phyloP scores from a whole-genome alignment of 2,888 invertebrate genomes.

The Andricus quercusramuli region DNA sequence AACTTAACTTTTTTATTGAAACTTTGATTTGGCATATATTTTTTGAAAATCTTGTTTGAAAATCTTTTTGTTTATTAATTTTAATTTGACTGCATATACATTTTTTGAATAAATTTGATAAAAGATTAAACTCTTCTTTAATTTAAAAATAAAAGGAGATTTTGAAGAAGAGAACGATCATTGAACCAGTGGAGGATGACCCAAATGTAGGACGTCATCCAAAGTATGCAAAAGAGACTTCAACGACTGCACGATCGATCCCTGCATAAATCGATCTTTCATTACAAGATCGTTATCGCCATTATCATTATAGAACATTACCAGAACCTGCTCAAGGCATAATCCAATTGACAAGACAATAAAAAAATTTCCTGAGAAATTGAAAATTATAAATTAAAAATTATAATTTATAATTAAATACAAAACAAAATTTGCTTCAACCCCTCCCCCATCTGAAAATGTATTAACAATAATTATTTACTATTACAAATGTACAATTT shows the following conservation, averaged over 20 bases:
- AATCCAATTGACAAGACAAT: neutral
- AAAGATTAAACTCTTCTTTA: neutral
- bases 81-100: too few species aligned
- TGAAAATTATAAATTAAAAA: too few species aligned
- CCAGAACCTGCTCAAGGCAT: neutral
- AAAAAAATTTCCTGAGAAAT: too few species aligned
- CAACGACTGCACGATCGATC: conserved; percentile 49
- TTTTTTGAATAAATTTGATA: neutral
- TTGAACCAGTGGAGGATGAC: conserved; percentile 42
- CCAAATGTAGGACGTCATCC: conserved; percentile 49
- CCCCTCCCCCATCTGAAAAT: too few species aligned
- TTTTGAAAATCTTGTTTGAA: too few species aligned
- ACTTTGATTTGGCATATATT: too few species aligned
- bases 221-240: conserved; percentile 43
- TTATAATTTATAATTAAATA: too few species aligned
- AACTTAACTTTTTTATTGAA: too few species aligned
- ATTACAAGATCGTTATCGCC: neutral
- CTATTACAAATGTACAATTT: too few species aligned
- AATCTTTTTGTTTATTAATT: too few species aligned
- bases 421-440: too few species aligned
- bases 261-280: conserved; percentile 46
- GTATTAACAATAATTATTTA: too few species aligned
- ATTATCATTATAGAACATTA: conserved; percentile 2
- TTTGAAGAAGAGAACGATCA: neutral
- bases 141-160: neutral